Conservation (phyloP, 2,113 vertebrate species). For the Pitta sordida region DNA sequence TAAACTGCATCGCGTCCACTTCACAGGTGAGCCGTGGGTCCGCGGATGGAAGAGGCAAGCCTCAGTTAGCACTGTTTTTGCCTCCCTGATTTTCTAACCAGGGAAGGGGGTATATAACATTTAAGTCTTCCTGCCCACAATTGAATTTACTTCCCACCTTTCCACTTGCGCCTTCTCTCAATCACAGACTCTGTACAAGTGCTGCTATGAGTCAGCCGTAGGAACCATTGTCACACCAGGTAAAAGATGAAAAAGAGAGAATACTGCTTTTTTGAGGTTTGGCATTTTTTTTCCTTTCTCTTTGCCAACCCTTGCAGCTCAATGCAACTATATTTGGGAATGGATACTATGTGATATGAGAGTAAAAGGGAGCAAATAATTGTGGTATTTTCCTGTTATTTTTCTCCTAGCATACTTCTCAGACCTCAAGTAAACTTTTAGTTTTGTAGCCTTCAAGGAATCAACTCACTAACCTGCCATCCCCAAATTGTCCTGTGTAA, state of each 20-base stretch:
- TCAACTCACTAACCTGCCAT: not conserved
- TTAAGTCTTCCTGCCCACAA: not conserved
- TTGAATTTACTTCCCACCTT: not conserved
- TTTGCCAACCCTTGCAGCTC: not conserved
- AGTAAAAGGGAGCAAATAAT: not conserved
- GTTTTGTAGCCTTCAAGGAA: not conserved
- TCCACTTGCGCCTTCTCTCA: not conserved
- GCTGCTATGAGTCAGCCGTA: not conserved
- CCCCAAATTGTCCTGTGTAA: not conserved
- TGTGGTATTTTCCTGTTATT: not conserved
- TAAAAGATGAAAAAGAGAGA: not conserved
- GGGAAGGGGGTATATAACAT: not conserved
- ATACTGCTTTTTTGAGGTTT: not conserved
- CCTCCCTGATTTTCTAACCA: not conserved
- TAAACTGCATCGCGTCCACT: not conserved
- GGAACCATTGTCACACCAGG: not conserved
- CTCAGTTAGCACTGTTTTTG: not conserved
- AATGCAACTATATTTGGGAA: not conserved
- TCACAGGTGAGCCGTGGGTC: not conserved
- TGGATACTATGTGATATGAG: not conserved
- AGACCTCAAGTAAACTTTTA: not conserved
- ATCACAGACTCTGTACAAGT: not conserved
- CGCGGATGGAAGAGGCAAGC: not conserved
- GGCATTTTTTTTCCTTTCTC: not conserved
- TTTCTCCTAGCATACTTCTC: not conserved